Evolutionary conservation across 2,797 vertebrate genomes (phyloP), one percentile per base, ranked within the genome.

Genomic region (Nannoperca obscura): DNA sequence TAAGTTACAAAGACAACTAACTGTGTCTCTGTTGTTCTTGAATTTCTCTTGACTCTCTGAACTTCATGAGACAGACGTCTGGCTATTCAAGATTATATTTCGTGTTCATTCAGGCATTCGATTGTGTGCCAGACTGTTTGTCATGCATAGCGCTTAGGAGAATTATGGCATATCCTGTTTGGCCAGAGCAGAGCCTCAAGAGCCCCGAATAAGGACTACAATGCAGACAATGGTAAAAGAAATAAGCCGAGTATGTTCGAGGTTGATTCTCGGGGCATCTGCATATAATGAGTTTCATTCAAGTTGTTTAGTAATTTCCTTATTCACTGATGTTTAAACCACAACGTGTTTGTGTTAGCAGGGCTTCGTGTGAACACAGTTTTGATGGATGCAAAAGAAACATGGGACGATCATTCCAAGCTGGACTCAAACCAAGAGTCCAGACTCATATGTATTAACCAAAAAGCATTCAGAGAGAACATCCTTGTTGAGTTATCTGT

Each of bases 41-140:
- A 54, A 42, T 61, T 50, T 77, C 64, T 68, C 70, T 76, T 71
- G 71, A 63, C 78, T 68, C 36, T 5, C 64, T 59, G 66, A 71
- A 82, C 76, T 76, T 63, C 65, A 83, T 64, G 81, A 83, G 84
- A 81, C 82, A 68, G 69, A 63, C 17, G 80, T 79, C 88, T 86
- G 81, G 77, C 69, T 58, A 54, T 53, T 78, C 60, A 76, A 80
- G 76, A 86, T 83, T 80, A 85, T 71, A 54, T 81, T 78, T 71
- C 7, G 22, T 80, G 73, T 78, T 87, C 78, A 76, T 61, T 71
- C 76, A 70, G 63, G 82, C 75, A 72, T 72, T 74, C 24, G 13
- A 46, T 76, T 82, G 76, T 80, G 64, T 73, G 40, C 63, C 17
- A 55, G 61, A 61, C 63, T 60, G 52, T 85, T 83, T 80, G 81